These are phyloP conservation scores for Gymnosoma rotundatum DNA, from an alignment of 2,888 invertebrate genomes.

Conservation along the genomic window DNA sequence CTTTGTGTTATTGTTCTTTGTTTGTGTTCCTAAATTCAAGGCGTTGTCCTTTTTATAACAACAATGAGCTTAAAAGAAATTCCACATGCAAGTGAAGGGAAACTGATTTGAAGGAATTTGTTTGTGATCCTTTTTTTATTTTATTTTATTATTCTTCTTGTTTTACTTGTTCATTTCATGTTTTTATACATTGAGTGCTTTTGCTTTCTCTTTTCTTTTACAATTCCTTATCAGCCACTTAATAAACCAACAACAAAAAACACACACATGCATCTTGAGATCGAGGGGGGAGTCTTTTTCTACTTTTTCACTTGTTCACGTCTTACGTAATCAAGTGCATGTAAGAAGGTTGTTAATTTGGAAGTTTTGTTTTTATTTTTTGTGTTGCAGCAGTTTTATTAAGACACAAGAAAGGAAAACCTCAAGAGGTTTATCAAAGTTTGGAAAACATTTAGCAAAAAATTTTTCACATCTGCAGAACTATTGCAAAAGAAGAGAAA, in stretches of 20 bases:
- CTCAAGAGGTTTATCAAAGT: constrained; percentile 69
- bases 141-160: constrained; percentile 27
- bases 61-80: constrained; percentile 23
- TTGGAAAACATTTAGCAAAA: constrained; percentile 38
- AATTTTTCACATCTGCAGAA: neutral
- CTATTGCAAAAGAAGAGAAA: neutral
- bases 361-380: constrained; percentile 5
- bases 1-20: constrained; percentile 3
- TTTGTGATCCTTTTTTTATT: neutral
- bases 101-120: constrained; percentile 8
- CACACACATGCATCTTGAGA: constrained; percentile 20
- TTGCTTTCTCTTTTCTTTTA: neutral
- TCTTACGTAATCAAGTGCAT: constrained; percentile 48
- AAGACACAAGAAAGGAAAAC: constrained; percentile 42
- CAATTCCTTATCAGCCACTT: constrained; percentile 17
- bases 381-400: constrained; percentile 11
- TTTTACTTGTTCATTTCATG: constrained; percentile 35
- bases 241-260: neutral
- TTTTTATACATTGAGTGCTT: neutral
- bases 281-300: constrained; percentile 1
- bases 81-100: neutral
- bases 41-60: constrained; percentile 65
- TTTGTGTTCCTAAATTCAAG: constrained; percentile 65
- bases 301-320: constrained; percentile 1
- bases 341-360: neutral